Base-by-base conservation (phyloP, 1,140 invertebrate species). In the Calephelis nemesis region DNA sequence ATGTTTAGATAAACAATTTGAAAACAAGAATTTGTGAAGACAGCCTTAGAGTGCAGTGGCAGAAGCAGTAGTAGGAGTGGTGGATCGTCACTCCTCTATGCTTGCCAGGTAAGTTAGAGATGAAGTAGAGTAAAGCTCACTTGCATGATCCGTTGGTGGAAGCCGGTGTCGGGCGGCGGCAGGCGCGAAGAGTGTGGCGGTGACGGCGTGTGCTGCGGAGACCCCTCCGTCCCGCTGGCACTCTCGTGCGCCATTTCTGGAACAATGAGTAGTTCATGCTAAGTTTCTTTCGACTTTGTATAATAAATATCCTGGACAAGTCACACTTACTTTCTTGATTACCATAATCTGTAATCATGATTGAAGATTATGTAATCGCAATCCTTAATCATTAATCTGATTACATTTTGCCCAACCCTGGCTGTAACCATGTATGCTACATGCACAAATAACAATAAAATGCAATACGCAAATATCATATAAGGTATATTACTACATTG, bases 71-170 rank as follows among this genome's bases (percentile, higher is more conserved):
- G n/a, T n/a, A 50, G 49, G n/a, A 13, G 47, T 19, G 15, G 8
- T 19, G 50, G 42, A 9, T 45, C 42, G 7, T 45, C 8, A 5
- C 42, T 45, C 42, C 42, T 9, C 6, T 7, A 45, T 7, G 8
- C 8, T 45, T 1, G 42, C 8, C 42, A 9, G 8, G 42, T 45
- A 45, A 45, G 52, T 58, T 8, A 5, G 8, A 58, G 52, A 30
- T 58, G 19, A 30, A 39, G 11, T 10, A 58, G 52, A 58, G 19
- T 58, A 58, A 58, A 11, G 52, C 52, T 83, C 72, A 91, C 91
- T 88, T 92, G 88, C 84, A 91, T 84, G 71, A 92, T 92, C 76
- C 90, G 89, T 42, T 91, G 88, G 72, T 92, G 91, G 75, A 92
- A 92, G 82, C 78, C 83, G 78, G 83, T 81, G 73, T 92, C 91